Conservation (phyloP, 2,888 invertebrate genomes). For the Agriopis marginaria region DNA sequence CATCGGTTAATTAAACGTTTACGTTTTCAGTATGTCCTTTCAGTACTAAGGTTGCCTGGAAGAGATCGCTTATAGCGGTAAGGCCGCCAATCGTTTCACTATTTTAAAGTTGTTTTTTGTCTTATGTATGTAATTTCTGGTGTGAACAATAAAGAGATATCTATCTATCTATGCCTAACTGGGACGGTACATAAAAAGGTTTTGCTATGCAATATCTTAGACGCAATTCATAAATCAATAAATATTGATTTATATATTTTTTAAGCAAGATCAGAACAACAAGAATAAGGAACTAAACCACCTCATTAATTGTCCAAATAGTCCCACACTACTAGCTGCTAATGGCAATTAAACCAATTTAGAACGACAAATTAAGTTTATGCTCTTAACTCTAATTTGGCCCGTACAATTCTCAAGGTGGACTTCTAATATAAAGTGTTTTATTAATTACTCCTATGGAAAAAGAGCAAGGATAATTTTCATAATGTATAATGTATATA, state of each 20-base stretch:
- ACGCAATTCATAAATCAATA: constrained; percentile 3
- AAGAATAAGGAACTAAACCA: constrained; percentile 9
- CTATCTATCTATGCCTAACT: neutral
- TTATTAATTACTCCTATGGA: constrained; percentile 12
- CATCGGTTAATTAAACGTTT: constrained; percentile 3
- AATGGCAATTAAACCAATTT: constrained; percentile 38
- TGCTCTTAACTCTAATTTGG: constrained; percentile 17
- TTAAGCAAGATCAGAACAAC: neutral
- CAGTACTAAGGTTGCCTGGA: too few species aligned
- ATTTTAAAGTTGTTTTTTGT: too few species aligned
- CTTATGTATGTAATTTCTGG: too few species aligned
- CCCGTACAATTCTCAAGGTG: constrained; percentile 32
- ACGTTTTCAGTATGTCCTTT: too few species aligned
- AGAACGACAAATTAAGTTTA: constrained; percentile 33
- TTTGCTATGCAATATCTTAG: neutral
- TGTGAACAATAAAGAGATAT: too few species aligned
- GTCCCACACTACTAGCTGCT: constrained; percentile 28
- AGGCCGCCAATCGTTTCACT: too few species aligned
- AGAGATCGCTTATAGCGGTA: too few species aligned
- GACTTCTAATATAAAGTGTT: constrained; percentile 19
- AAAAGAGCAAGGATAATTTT: constrained; percentile 14
- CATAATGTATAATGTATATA: neutral
- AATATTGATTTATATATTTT: neutral
- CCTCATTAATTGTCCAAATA: constrained; percentile 11
- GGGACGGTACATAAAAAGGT: neutral